Base-by-base conservation (phyloP, 2,113 vertebrate genomes). In the Pollachius pollachius region DNA sequence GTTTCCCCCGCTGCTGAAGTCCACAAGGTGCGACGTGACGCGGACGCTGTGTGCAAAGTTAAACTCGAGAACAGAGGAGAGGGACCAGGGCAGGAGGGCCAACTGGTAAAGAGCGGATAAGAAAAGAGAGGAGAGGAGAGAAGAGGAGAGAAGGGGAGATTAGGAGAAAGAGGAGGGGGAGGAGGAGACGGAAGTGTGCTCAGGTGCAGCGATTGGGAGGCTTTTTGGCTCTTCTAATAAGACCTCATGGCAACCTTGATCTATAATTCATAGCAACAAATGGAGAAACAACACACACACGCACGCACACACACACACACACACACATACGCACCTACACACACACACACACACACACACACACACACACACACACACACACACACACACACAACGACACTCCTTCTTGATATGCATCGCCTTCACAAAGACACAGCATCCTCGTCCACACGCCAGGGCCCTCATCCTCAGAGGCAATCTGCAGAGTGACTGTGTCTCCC, bases 221-320 rank as follows among this genome's bases (percentile, higher is more conserved):
- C 66, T 78, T 73, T 77, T 81, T 60, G 8, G 69, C 77, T 71
- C 70, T 73, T 52, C 76, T 84, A 76, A 68, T 81, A 81, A 80
- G 86, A 15, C 81, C 82, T 81, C 72, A 68, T 8, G 67, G 72
- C 80, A 74, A 84, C 71, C 66, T 59, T 80, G 78, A 87, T 90
- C 79, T 85, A 89, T 89, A 87, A 90, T 87, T 88, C 82, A 89
- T 88, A 67, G 58, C 61, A 23, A 84, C 81, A 88, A 90, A 89
- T 89, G 80, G 85, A 88, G 72, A 77, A 23, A 16, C 67, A 27
- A 75, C 77, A 81, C 62, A 62, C 62, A 69, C 81, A 76, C 71
- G 65, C 16, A 37, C 16, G 37, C 34, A 21, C 59, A 19, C 37
- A 19, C 54, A 70, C 27, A 65, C 48, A 65, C 56, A 77, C 71